These are phyloP conservation scores for Tubulanus polymorphus DNA, from an alignment of 2,888 invertebrate species.

Conservation along the genomic window DNA sequence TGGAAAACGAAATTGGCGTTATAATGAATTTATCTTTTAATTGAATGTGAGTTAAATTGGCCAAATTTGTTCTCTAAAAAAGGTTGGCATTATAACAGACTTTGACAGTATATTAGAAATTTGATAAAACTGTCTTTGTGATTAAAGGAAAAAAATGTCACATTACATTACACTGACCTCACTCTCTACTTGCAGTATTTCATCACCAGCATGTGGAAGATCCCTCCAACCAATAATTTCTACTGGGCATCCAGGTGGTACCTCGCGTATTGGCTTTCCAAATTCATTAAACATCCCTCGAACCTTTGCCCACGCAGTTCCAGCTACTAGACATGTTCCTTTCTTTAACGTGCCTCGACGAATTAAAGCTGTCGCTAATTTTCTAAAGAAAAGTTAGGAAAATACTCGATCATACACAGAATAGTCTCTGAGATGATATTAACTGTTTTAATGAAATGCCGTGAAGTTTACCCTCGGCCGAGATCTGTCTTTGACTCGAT, in stretches of 20 bases:
- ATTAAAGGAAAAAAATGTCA: no score
- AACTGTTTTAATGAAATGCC: not conserved
- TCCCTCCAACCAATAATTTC: conserved; percentile 84
- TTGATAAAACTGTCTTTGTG: no score
- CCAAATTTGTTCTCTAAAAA: no score
- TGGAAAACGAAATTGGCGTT: no score
- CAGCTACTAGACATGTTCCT: conserved; percentile 77
- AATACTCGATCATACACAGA: not conserved
- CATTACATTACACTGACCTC: conserved; percentile 56
- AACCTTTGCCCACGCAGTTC: conserved; percentile 76
- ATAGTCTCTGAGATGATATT: not conserved
- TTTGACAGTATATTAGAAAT: no score
- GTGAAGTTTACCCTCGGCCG: conserved; percentile 63
- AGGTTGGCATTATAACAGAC: no score
- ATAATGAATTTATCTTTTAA: no score
- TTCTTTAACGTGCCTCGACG: conserved; percentile 79
- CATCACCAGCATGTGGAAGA: conserved; percentile 83
- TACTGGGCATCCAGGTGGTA: conserved; percentile 76
- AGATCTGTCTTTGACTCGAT: conserved; percentile 77
- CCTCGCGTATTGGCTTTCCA: conserved; percentile 64
- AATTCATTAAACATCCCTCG: conserved; percentile 75
- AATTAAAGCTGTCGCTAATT: conserved; percentile 77
- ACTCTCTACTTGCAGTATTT: conserved; percentile 74
- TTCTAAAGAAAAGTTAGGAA: conserved; percentile 56
- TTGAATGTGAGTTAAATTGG: no score